Evolutionary conservation across 2,888 invertebrate species (phyloP).

Genomic region (Ariolimax columbianus): DNA sequence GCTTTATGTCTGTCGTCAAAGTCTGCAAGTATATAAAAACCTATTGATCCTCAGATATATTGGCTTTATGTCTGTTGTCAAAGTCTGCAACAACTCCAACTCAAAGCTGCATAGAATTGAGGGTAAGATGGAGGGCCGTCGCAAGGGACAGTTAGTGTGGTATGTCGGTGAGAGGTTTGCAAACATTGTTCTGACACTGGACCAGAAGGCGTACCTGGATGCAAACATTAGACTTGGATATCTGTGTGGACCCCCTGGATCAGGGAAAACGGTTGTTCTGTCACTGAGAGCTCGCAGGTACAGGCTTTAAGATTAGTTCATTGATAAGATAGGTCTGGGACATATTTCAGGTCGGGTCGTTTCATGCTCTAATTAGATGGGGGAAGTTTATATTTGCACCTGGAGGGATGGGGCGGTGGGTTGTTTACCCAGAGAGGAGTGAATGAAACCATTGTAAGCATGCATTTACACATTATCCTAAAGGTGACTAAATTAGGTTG

Average conservation of each 20-base stretch:
- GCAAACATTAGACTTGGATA: slow-evolving; percentile 40
- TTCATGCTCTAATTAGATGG: too few species aligned
- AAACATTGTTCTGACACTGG: slow-evolving; percentile 39
- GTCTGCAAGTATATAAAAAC: slow-evolving; percentile 22
- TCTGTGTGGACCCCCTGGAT: slow-evolving; percentile 54
- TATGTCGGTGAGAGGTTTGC: slow-evolving; percentile 35
- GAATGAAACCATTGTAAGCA: too few species aligned
- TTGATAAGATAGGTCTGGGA: too few species aligned
- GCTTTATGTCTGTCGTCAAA: slow-evolving; percentile 50
- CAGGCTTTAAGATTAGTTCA: background rate
- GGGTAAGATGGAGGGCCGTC: slow-evolving; percentile 10
- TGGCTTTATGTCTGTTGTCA: slow-evolving; percentile 51
- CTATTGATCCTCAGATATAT: slow-evolving; percentile 38
- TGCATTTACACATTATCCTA: too few species aligned
- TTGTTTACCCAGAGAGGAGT: too few species aligned
- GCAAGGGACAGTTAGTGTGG: slow-evolving; percentile 33
- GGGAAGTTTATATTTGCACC: too few species aligned
- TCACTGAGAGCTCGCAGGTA: slow-evolving; percentile 51
- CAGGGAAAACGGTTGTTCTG: slow-evolving; percentile 54
- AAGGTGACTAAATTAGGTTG: too few species aligned
- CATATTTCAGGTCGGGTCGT: too few species aligned
- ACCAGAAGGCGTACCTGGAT: slow-evolving; percentile 31
- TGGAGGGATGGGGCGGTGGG: too few species aligned
- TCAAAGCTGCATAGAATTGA: slow-evolving; percentile 35
- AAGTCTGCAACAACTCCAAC: slow-evolving; percentile 47